phyloP scores from a whole-genome alignment of 2,888 invertebrate genomes.

The Bellardia pandia region DNA sequence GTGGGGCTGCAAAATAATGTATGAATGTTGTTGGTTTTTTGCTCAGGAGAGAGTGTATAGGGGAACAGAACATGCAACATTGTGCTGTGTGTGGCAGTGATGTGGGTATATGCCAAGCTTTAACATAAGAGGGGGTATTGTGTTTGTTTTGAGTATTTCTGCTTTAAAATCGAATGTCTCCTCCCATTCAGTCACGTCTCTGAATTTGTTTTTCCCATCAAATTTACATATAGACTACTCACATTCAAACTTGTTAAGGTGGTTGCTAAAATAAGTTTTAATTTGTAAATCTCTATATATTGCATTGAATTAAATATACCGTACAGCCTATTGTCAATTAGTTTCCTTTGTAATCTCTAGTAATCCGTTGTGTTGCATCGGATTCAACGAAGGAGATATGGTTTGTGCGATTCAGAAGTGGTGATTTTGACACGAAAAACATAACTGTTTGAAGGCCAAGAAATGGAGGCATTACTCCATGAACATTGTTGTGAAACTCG shows the following conservation, averaged over 20 bases:
- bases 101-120: neutral
- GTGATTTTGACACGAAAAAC: too few relatives aligned
- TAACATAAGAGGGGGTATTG: neutral
- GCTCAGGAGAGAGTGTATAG: slow-evolving; percentile 34
- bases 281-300: too few relatives aligned
- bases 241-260: neutral
- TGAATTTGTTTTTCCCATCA: slow-evolving; percentile 28
- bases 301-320: too few relatives aligned
- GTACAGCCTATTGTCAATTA: too few relatives aligned
- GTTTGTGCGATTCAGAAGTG: too few relatives aligned
- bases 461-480: too few relatives aligned
- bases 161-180: neutral
- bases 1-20: slow-evolving; percentile 36
- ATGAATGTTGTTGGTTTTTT: slow-evolving; percentile 50
- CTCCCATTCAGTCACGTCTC: neutral
- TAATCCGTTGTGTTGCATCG: too few relatives aligned
- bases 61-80: slow-evolving; percentile 59
- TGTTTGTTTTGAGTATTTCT: neutral
- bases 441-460: too few relatives aligned
- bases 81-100: slow-evolving; percentile 38
- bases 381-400: too few relatives aligned
- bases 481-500: too few relatives aligned
- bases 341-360: too few relatives aligned
- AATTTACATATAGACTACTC: slow-evolving; percentile 14
- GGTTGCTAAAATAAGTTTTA: neutral